phyloP scores from a whole-genome alignment of 2,113 vertebrate genomes.

The Tyrannus savana region DNA sequence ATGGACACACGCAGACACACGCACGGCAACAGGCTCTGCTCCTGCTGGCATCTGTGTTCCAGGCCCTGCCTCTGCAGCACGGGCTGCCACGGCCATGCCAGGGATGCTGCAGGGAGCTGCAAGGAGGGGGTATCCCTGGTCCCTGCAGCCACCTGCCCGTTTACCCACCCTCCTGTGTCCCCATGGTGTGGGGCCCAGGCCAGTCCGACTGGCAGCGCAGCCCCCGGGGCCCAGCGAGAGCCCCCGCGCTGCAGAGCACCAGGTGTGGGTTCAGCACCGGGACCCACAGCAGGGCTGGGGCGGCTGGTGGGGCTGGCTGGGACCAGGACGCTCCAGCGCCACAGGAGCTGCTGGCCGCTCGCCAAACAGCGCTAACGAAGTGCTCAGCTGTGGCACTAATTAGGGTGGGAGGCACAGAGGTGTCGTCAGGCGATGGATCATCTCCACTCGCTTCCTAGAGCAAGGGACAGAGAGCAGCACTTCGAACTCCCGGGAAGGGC shows the following conservation, averaged over 20 bases:
- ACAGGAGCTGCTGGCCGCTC: neutral
- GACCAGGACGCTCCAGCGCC: neutral
- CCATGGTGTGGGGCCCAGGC: neutral
- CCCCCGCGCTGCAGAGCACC: rapidly evolving
- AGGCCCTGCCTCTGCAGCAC: rapidly evolving
- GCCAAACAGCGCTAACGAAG: neutral
- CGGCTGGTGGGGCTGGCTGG: neutral
- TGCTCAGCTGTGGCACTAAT: slow-evolving; percentile 2
- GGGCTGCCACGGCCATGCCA: rapidly evolving
- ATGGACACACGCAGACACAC: neutral
- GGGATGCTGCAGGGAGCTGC: neutral
- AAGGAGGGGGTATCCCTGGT: neutral
- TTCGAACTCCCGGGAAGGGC: rapidly evolving
- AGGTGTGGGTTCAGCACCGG: neutral
- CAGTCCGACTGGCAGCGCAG: neutral
- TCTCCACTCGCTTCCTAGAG: neutral
- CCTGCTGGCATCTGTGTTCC: rapidly evolving
- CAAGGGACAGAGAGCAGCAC: neutral
- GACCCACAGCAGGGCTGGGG: neutral
- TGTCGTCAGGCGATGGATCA: neutral
- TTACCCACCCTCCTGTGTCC: rapidly evolving
- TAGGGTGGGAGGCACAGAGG: neutral
- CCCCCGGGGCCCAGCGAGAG: neutral
- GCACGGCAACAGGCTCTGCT: neutral
- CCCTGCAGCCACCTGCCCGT: rapidly evolving